A percentile compares a stretch with the other conserved stretches of the same genome.
Conservation (phyloP, 2,113 vertebrate genomes). For the Canis aureus region DNA sequence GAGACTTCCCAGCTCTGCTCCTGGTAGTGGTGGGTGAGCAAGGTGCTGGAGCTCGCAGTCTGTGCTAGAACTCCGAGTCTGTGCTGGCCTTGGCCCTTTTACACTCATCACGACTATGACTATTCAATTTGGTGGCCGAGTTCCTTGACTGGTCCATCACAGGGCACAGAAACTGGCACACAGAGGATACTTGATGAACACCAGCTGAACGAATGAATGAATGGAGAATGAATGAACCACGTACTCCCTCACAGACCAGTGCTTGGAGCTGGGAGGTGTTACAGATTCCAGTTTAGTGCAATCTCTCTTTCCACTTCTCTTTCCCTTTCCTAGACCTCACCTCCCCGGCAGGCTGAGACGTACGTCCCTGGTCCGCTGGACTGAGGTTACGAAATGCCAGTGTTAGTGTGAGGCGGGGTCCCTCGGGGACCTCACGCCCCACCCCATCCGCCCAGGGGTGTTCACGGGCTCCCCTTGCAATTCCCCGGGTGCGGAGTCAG, state of each 20-base stretch:
- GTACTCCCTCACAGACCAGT: neutral
- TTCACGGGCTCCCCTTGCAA: neutral
- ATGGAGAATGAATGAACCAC: neutral
- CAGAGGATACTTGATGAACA: neutral
- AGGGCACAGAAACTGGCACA: neutral
- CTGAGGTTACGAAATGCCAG: neutral
- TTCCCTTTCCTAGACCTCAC: constrained; percentile 3
- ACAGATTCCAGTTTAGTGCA: neutral
- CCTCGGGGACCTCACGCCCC: neutral
- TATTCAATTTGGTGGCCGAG: neutral
- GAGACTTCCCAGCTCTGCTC: neutral
- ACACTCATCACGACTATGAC: neutral
- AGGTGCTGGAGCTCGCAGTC: neutral
- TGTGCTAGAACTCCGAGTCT: neutral
- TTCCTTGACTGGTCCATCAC: neutral
- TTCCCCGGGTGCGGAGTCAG: constrained; percentile 39
- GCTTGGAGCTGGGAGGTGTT: neutral
- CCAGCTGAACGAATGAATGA: neutral
- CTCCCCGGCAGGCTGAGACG: neutral
- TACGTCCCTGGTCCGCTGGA: neutral
- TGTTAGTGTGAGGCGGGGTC: neutral
- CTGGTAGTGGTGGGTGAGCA: neutral
- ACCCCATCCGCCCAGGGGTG: accelerated
- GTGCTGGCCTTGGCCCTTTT: neutral
- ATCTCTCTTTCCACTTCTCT: neutral